Base-by-base conservation (phyloP, 2,797 vertebrate species). In the Echeneis naucrates region DNA sequence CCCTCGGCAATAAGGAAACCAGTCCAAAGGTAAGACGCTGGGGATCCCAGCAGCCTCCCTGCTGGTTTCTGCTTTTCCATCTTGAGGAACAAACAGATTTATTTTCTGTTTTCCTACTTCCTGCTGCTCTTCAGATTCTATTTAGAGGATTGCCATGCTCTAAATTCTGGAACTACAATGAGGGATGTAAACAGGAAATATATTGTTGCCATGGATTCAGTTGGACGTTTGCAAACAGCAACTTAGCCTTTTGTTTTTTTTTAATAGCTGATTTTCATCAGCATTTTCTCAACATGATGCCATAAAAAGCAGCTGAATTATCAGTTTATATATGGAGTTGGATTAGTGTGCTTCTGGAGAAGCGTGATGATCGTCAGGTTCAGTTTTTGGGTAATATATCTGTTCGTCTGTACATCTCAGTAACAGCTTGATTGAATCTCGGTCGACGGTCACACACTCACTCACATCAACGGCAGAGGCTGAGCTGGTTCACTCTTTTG, bases 11-110 rank as follows among this genome's bases (percentile, higher is more conserved):
- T 94, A 70, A 94, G 95, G 91, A 98, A 96, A 61, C 94, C 95
- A 67, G 95, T 94, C 82, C 96, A 97, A 89, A 98, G 97, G 98
- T 99, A 91, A 90, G 87, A 23, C 56, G 2, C 11, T 7, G 16
- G 1, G 16, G 4, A 14, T 51, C 24, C 14, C 1, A 5, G 13
- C 24, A 27, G 14, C 3, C 8, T 42, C 14, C 10, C n/a, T 7
- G 24, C 11, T 57, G n/a, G 19, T 45, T 10, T 19, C 9, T 21
- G 44, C 19, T 42, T 37, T 35, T 35, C 11, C 33, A 35, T 8
- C 33, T 9, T 37, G 38, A 42, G 16, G 5, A 5, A 17, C 17
- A 45, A 8, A 45, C 21, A 45, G 8, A 7, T 7, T 16, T 40
- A 40, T 40, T 7, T 42, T 19, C 40, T 4, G 9, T 45, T 45